These are phyloP conservation scores for Barbus barbus DNA, from an alignment of 2,113 vertebrate species.

Conservation along the genomic window DNA sequence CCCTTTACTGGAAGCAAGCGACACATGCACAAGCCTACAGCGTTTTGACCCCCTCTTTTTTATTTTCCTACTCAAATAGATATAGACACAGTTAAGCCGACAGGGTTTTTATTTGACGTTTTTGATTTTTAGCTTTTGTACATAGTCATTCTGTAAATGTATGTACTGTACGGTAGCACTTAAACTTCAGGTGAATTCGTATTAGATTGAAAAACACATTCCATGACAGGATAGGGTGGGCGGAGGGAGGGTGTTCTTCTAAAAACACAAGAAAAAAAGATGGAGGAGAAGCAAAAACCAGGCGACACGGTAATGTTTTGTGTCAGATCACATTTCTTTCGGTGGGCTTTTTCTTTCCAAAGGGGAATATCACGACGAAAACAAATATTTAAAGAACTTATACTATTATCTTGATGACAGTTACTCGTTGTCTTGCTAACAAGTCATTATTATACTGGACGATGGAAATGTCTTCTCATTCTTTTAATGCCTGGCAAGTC, in stretches of 20 bases:
- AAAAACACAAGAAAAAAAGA: conserved; percentile 23
- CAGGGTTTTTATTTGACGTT: conserved; percentile 60
- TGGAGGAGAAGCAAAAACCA: conserved; percentile 27
- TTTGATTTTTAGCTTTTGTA: conserved; percentile 67
- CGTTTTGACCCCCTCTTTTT: conserved; percentile 85
- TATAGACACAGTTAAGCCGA: conserved; percentile 74
- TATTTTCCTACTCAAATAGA: conserved; percentile 78
- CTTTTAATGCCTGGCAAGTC: conserved; percentile 83
- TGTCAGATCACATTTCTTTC: conserved; percentile 24
- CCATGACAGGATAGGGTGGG: conserved; percentile 38
- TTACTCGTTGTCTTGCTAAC: conserved; percentile 74
- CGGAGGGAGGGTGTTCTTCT: not conserved
- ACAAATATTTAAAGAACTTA: conserved; percentile 62
- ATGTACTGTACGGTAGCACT: conserved; percentile 69
- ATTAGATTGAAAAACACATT: conserved; percentile 58
- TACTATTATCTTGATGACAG: conserved; percentile 62
- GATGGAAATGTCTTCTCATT: conserved; percentile 81
- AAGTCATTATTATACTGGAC: conserved; percentile 78
- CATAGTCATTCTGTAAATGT: conserved; percentile 72
- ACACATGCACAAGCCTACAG: conserved; percentile 70
- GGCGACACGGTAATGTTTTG: conserved; percentile 17
- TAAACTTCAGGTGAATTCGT: conserved; percentile 66
- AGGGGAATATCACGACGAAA: conserved; percentile 25
- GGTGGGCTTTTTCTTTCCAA: not conserved
- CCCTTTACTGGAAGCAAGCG: conserved; percentile 60